Base-by-base conservation (phyloP, 2,888 invertebrate genomes). In the Tolmerus cingulatus region DNA sequence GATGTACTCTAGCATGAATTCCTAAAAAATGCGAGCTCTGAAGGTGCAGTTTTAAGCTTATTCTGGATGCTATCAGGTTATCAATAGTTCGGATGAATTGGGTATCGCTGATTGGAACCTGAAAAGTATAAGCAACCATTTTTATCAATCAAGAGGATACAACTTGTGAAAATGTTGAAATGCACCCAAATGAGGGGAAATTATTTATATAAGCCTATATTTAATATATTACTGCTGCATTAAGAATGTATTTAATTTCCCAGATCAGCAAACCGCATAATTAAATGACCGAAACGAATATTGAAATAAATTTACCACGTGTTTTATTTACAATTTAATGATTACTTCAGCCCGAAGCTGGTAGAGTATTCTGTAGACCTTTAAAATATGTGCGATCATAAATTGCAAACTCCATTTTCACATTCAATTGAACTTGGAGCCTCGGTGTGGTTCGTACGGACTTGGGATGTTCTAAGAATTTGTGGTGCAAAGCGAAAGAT, bases 11-110 rank as follows among this genome's bases (percentile, higher is more conserved):
- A 76, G 91, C 91, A 90, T 89, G 90, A 23, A 89, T 90, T 88
- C 91, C 91, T 86, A 91, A 90, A 88, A 93, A 93, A 89, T 93
- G 93, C 86, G 92, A 91, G 84, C 91, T 92, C 89, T 93, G 93
- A 87, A 93, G 89, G 88, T 92, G 92, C 87, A 93, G 88, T 90
- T 91, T 92, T 34, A 93, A 88, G 87, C 91, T 91, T 88, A 92
- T 91, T 87, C 91, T 91, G 78, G 93, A 91, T 82, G 92, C 91
- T 89, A 91, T 91, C 89, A 93, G 90, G 90, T 91, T 91, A 90
- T 93, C 93, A 89, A 91, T 90, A 87, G 93, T 92, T 88, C 91
- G 91, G 87, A 92, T 91, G 89, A 91, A 92, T 89, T 92, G 91
- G 7, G 91, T 90, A 88, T 93, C 93, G 81, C 91, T 90, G 74